Evolutionary conservation across 2,888 invertebrate species (phyloP), one percentile per base, ranked within the genome.

Genomic region (Linyphia triangularis): DNA sequence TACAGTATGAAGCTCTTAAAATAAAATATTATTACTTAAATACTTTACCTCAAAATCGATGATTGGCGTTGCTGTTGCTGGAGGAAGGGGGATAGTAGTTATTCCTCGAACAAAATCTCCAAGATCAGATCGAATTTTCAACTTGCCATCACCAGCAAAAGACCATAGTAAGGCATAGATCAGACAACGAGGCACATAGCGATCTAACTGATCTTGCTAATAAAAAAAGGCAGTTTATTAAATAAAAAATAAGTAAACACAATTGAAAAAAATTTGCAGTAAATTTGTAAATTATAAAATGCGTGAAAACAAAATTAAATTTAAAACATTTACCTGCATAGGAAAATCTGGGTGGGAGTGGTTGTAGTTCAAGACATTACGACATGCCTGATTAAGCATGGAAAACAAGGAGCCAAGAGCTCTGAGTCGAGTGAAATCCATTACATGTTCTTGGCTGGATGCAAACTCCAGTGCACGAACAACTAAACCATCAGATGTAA

Each of bases 401-500:
- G 63, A 99, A 93, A 93, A 99, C 83, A 99, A 94, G 0, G 99
- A 98, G 81, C 97, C 97, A 1, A 99, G 94, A 1, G 99, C 99
- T 83, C 99, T 94, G 90, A 99, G 95, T n/a, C 98, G 95, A 0
- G 99, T 99, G 93, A 99, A 99, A 94, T 99, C 99, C 99, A 99
- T 99, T 72, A 99, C 93, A 92, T 99, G 99, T 92, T 99, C 99
- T 92, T 97, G 96, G 33, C 95, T 95, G 92, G 96, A 95, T 0
- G 98, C 97, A 92, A 96, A 98, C 92, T 99, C 98, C 90, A 89
- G 37, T 91, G 97, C 97, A 91, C 96, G 95, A 59, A 97, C 96
- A 4, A 99, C 98, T 63, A 99, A 94, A 26, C 99, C 99, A 93
- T 98, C 98, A 1, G 97, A 96, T 19, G 96, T 95, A 93, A 99